Base-by-base conservation (phyloP, 2,113 vertebrate species). In the Galemys pyrenaicus region DNA sequence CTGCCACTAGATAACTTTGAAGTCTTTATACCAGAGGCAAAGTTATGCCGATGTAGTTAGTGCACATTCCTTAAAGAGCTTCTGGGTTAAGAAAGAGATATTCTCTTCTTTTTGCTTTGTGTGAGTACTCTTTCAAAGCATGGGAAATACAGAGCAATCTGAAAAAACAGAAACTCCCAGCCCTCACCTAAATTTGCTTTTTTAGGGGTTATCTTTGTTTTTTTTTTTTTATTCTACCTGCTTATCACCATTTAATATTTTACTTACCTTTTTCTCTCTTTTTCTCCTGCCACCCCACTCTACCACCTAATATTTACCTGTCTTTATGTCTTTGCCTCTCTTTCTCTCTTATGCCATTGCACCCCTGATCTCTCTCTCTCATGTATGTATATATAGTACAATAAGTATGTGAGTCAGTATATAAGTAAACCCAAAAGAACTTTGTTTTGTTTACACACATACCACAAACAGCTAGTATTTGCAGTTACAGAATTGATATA, bases 251-350 rank as follows among this genome's bases (percentile, higher is more conserved):
- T 35, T 49, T 60, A 1, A 13, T 19, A 56, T 56, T 70, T 6
- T 15, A 19, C 24, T 22, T 70, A 37, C 54, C 6, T 86, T 2
- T 68, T 39, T 46, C 19, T 3, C 4, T n/a, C 1, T 44, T 10
- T 62, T 0, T 2, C 4, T 71, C 4, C 46, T 19, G 44, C 44
- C 44, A 44, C 44, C 44, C 44, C 44, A 44, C 44, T n/a, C n/a
- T n/a, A n/a, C n/a, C n/a, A n/a, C n/a, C n/a, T n/a, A n/a, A n/a
- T n/a, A n/a, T 46, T 5, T 49, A 37, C 20, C 20, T 37, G 26
- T 26, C 6, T 71, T 11, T 20, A 3, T 2, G 5, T 44, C 1
- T n/a, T n/a, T n/a, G n/a, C n/a, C n/a, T n/a, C n/a, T n/a, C n/a
- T n/a, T n/a, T 10, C 35, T 51, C 12, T 32, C 15, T 30, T 15